Evolutionary conservation across 2,113 vertebrate species (phyloP), one percentile per base, ranked within the genome.

Genomic region (Salvelinus alpinus): DNA sequence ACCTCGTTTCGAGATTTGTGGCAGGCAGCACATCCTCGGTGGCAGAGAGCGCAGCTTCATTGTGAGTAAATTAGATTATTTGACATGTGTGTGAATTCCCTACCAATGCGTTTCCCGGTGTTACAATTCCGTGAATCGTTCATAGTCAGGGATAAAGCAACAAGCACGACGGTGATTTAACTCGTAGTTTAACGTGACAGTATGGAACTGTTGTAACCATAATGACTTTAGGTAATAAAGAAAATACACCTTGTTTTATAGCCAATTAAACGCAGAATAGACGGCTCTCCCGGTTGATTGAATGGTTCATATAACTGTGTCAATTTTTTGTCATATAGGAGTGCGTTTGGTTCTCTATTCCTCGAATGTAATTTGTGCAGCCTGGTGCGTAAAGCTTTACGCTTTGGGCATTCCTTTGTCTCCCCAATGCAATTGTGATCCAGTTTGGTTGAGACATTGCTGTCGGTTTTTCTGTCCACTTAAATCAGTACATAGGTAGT

Each of bases 371-470:
- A 66, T 85, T 66, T 74, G 85, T 81, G 82, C 90, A 80, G 85
- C 59, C 76, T 76, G 84, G 75, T 80, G 90, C 89, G 90, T 89
- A 91, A 92, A 87, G 83, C 78, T 90, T 91, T 92, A 91, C 91
- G 89, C 90, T 88, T 89, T 82, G 84, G 89, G 74, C 79, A 86
- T 80, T 86, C 83, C 74, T 90, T 90, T 90, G 88, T 91, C 82
- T 88, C 84, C 80, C 76, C 73, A n/a, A 7, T 82, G 79, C 78
- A 74, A 87, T 81, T 79, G 80, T 75, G 81, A 77, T 78, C 70
- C 79, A 78, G 81, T 86, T 86, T 81, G 79, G 81, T 81, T 85
- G 76, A 84, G 73, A 85, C 60, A 57, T 54, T 67, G 24, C 64
- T 80, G 70, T 85, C 54, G 78, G 68, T 78, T 54, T 81, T 68